phyloP scores from a whole-genome alignment of 2,113 vertebrate genomes.

The Caranx ignobilis region DNA sequence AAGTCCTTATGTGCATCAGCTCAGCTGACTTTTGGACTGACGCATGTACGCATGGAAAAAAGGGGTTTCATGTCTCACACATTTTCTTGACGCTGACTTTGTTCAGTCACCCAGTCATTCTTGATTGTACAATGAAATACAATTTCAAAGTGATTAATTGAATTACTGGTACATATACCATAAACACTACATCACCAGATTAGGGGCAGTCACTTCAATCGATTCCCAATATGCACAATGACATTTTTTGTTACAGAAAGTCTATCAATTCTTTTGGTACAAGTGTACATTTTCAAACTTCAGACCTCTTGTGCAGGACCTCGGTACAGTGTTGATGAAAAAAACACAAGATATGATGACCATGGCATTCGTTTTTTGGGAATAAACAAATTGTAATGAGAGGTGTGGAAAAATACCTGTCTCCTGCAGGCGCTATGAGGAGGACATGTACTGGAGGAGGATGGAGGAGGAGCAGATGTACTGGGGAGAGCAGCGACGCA shows the following conservation, averaged over 20 bases:
- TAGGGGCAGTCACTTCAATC: neutral
- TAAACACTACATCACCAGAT: neutral
- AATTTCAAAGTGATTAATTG: neutral
- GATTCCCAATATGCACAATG: neutral
- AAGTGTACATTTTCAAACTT: neutral
- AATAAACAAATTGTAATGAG: neutral
- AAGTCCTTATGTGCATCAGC: neutral
- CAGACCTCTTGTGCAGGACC: neutral
- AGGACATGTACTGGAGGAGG: conserved; percentile 86
- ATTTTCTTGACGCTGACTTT: neutral
- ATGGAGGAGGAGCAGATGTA: conserved; percentile 84
- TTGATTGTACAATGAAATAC: neutral
- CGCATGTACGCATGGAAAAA: neutral
- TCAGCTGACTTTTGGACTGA: neutral
- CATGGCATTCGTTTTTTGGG: neutral
- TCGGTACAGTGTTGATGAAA: neutral
- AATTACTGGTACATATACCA: neutral
- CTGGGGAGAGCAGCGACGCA: conserved; percentile 81
- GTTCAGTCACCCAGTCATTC: neutral
- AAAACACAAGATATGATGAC: neutral
- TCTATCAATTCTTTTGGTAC: neutral
- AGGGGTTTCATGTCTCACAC: neutral
- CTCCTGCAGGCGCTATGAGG: conserved; percentile 83
- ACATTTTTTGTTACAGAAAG: neutral
- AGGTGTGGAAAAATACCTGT: neutral